phyloP scores from a whole-genome alignment of 2,113 vertebrate genomes.

The Alectura lathami region DNA sequence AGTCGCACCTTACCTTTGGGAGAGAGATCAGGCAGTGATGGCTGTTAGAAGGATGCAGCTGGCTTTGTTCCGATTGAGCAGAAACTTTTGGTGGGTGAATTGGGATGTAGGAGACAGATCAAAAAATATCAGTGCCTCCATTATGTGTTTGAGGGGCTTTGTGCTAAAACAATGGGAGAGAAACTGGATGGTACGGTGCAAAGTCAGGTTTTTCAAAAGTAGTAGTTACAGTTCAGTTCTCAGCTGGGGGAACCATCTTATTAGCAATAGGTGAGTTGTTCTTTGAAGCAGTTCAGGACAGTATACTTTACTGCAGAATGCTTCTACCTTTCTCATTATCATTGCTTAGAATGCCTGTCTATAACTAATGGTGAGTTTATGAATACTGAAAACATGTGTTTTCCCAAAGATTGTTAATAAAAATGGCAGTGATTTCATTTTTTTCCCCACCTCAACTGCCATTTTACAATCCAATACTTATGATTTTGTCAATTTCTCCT shows the following conservation, averaged over 20 bases:
- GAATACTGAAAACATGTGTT: not conserved
- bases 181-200: not conserved
- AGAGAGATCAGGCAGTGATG: not conserved
- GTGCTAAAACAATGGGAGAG: not conserved
- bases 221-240: not conserved
- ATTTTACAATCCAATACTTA: not conserved
- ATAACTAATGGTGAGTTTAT: not conserved
- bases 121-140: not conserved
- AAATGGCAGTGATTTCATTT: not conserved
- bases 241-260: not conserved
- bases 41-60: not conserved
- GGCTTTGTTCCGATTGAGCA: not conserved
- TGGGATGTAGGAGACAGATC: not conserved
- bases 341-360: not conserved
- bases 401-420: not conserved
- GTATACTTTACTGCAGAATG: not conserved
- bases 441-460: not conserved
- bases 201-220: not conserved
- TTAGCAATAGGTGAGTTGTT: not conserved
- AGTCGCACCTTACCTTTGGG: not conserved
- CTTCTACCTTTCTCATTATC: not conserved
- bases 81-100: not conserved
- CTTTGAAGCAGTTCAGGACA: not conserved
- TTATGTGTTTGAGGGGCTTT: not conserved
- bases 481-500: not conserved